phyloP scores from a whole-genome alignment of 2,888 invertebrate species.

The Hesperia comma region DNA sequence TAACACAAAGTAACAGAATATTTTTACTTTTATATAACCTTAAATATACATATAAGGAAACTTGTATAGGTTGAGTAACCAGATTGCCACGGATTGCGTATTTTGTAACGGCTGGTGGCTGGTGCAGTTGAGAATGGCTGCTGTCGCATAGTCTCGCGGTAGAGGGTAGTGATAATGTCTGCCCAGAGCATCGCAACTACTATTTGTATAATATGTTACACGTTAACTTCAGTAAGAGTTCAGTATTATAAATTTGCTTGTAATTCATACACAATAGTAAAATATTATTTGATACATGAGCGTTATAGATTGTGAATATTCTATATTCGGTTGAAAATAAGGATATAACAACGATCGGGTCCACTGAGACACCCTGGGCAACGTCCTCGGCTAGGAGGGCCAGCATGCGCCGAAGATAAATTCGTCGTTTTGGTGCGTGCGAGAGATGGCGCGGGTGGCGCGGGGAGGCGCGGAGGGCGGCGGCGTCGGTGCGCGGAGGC shows the following conservation, averaged over 20 bases:
- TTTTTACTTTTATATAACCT: constrained; percentile 45
- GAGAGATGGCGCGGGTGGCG: constrained; percentile 66
- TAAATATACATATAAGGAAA: constrained; percentile 59
- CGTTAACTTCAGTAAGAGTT: neutral
- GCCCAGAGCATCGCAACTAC: neutral
- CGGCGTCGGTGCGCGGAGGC: constrained; percentile 85
- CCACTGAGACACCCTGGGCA: constrained; percentile 51
- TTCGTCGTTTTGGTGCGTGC: constrained; percentile 82
- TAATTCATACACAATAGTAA: neutral
- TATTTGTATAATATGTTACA: neutral
- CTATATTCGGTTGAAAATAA: neutral
- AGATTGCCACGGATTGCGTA: constrained; percentile 48
- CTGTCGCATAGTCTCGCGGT: neutral
- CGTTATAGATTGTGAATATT: neutral
- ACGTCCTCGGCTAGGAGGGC: constrained; percentile 75
- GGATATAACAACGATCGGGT: constrained; percentile 29
- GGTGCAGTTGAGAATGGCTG: constrained; percentile 41
- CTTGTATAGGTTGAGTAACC: constrained; percentile 28
- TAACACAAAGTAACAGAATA: constrained; percentile 4
- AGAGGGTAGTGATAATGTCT: neutral
- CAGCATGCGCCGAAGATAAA: constrained; percentile 81
- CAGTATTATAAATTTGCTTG: neutral
- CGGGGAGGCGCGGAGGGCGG: constrained; percentile 81
- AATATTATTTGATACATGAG: neutral
- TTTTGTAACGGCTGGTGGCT: constrained; percentile 69